These are phyloP conservation scores for Hemicrepidius hirtus DNA, from an alignment of 2,888 invertebrate species.

Conservation along the genomic window DNA sequence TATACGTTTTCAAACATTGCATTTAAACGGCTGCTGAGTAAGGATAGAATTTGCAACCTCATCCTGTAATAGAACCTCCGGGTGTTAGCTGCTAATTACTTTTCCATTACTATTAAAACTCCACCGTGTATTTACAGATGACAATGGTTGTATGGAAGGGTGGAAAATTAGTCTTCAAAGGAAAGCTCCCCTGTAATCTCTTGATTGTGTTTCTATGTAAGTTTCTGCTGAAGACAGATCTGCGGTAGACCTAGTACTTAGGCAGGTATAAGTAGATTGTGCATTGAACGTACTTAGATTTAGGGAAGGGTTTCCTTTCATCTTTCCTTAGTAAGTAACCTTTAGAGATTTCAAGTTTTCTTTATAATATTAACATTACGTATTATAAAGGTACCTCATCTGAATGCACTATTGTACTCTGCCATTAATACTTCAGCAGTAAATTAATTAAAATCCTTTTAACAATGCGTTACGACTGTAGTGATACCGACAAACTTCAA, in stretches of 20 bases:
- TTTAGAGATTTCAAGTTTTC: constrained; percentile 19
- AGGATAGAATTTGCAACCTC: not conserved
- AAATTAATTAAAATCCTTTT: constrained; percentile 20
- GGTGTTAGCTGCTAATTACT: constrained; percentile 40
- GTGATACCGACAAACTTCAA: not conserved
- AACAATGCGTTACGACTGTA: not conserved
- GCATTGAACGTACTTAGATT: constrained; percentile 58
- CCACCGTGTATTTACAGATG: constrained; percentile 39
- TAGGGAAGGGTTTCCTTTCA: constrained; percentile 61
- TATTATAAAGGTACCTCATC: not conserved
- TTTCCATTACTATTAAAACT: constrained; percentile 39
- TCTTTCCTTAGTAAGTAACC: constrained; percentile 49
- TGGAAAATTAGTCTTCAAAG: constrained; percentile 59
- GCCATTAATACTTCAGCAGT: constrained; percentile 1
- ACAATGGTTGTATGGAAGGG: constrained; percentile 54
- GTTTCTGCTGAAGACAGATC: constrained; percentile 64
- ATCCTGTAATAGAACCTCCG: not conserved
- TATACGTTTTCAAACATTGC: too few relatives aligned
- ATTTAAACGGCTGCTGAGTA: not conserved
- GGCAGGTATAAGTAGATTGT: constrained; percentile 62
- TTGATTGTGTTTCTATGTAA: constrained; percentile 64
- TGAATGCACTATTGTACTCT: constrained; percentile 2
- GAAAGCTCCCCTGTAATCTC: constrained; percentile 61
- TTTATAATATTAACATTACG: not conserved
- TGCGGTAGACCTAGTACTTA: constrained; percentile 63